These are phyloP conservation scores for Tachystola acroxantha DNA, from an alignment of 2,888 invertebrate genomes.

Conservation along the genomic window DNA sequence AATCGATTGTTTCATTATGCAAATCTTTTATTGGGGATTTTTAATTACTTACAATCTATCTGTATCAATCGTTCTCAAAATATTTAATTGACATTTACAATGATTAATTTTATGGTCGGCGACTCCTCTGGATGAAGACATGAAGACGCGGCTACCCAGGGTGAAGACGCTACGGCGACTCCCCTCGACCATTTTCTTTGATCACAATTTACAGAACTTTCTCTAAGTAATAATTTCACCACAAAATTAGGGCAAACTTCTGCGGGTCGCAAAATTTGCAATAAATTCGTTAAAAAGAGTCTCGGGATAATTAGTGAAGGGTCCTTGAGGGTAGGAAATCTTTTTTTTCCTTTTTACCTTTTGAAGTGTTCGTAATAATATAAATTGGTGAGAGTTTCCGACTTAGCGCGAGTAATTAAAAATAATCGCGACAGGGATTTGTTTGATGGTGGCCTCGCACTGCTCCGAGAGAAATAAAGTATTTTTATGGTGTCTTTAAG, in stretches of 20 bases:
- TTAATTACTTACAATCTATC: too few relatives aligned
- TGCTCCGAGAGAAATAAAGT: too few relatives aligned
- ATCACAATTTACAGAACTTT: slow-evolving; percentile 1
- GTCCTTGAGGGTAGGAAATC: neutral
- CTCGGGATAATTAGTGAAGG: slow-evolving; percentile 1
- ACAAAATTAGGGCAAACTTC: neutral
- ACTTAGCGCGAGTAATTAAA: slow-evolving; percentile 6
- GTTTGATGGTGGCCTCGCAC: slow-evolving; percentile 5
- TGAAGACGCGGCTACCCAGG: too few relatives aligned
- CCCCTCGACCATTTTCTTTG: too few relatives aligned
- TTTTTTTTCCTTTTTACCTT: slow-evolving; percentile 5
- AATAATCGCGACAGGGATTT: slow-evolving; percentile 2
- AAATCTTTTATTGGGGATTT: too few relatives aligned
- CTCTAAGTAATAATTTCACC: slow-evolving; percentile 1
- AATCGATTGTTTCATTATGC: too few relatives aligned
- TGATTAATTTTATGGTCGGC: too few relatives aligned
- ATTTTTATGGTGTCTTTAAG: neutral
- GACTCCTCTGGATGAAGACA: too few relatives aligned
- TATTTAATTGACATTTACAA: too few relatives aligned
- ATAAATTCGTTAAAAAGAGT: neutral
- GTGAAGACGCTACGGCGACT: too few relatives aligned
- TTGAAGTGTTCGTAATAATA: slow-evolving; percentile 9
- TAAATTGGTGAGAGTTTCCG: slow-evolving; percentile 9
- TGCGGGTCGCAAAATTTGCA: neutral
- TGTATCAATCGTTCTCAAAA: too few relatives aligned